These are phyloP conservation scores for Callimorpha dominula DNA, from an alignment of 2,888 invertebrate genomes.

Conservation along the genomic window DNA sequence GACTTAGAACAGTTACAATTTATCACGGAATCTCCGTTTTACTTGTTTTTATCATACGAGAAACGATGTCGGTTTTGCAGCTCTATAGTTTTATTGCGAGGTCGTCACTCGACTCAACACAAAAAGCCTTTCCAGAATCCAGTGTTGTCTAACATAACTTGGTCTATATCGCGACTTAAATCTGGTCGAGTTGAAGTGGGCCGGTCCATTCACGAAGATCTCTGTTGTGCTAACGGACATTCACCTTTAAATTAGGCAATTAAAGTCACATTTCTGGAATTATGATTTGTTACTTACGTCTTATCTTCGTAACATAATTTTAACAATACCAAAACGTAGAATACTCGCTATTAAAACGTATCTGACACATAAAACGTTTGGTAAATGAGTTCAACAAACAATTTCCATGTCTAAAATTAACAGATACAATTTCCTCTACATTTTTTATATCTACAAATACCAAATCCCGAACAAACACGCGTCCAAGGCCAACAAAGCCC, in stretches of 20 bases:
- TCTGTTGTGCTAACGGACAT: constrained; percentile 64
- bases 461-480: constrained; percentile 58
- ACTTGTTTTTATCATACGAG: constrained; percentile 32
- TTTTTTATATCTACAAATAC: constrained; percentile 51
- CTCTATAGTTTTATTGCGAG: constrained; percentile 25
- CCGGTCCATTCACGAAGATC: constrained; percentile 76
- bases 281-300: constrained; percentile 53
- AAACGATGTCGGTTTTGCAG: constrained; percentile 34
- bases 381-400: constrained; percentile 41
- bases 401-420: constrained; percentile 33
- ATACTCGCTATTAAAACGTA: constrained; percentile 16
- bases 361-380: constrained; percentile 38
- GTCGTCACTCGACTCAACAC: constrained; percentile 14
- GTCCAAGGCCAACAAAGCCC: constrained; percentile 62
- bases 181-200: constrained; percentile 60
- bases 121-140: constrained; percentile 51
- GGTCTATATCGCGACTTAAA: constrained; percentile 59
- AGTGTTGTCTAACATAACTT: constrained; percentile 47
- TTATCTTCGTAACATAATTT: constrained; percentile 45
- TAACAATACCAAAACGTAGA: constrained; percentile 37
- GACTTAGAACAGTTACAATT: constrained; percentile 47
- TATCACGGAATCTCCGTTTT: constrained; percentile 44
- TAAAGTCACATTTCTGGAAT: constrained; percentile 61
- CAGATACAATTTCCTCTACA: constrained; percentile 45
- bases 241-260: constrained; percentile 72